These are phyloP conservation scores for Orthonevra nobilis DNA, from an alignment of 2,888 invertebrate genomes.

Conservation along the genomic window DNA sequence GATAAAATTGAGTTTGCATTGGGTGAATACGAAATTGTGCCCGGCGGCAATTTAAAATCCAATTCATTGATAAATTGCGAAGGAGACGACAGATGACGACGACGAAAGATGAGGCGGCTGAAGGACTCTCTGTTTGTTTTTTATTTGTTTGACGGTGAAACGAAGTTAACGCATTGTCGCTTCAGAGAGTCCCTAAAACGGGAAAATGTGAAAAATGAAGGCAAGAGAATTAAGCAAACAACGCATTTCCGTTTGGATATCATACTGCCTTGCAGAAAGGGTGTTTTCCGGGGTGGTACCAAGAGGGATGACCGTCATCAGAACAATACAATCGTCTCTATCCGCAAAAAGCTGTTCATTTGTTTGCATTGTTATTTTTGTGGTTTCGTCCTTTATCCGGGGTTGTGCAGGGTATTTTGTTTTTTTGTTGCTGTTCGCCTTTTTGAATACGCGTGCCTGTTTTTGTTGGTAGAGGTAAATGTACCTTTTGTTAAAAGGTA, in stretches of 20 bases:
- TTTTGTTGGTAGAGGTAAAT: not conserved
- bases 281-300: conserved; percentile 10
- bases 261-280: conserved; percentile 10
- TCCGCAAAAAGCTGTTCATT: conserved; percentile 46
- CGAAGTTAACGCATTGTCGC: conserved; percentile 34
- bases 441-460: conserved; percentile 37
- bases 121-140: conserved; percentile 3
- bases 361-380: conserved; percentile 54
- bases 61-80: conserved; percentile 71
- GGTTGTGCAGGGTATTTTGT: not conserved
- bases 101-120: conserved; percentile 10
- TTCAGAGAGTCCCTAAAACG: not conserved
- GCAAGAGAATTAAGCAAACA: conserved; percentile 24
- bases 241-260: conserved; percentile 36
- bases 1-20: conserved; percentile 60
- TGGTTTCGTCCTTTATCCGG: conserved; percentile 32
- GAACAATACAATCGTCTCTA: conserved; percentile 18
- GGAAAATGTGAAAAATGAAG: not conserved
- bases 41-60: conserved; percentile 66
- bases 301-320: conserved; percentile 37
- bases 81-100: conserved; percentile 20
- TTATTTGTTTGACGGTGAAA: conserved; percentile 30
- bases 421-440: too few species aligned
- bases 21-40: conserved; percentile 68
- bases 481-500: conserved; percentile 5